Evolutionary conservation across 2,888 invertebrate species (phyloP).

Genomic region (Polia nebulosa): DNA sequence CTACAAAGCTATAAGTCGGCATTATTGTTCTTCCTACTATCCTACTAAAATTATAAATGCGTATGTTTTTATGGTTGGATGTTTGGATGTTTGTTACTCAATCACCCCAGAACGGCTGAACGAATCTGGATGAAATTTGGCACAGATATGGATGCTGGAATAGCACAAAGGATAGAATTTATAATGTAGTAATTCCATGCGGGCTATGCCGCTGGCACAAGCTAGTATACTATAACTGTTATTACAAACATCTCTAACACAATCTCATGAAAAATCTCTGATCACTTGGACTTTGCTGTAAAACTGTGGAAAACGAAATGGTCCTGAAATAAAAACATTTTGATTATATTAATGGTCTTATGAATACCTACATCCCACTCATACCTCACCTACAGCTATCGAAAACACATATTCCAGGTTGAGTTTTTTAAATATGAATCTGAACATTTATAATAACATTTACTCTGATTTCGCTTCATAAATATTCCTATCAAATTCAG

Average conservation of each 20-base stretch:
- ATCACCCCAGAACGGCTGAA: too few relatives aligned
- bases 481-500: slow-evolving; percentile 44
- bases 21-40: not conserved
- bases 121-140: too few relatives aligned
- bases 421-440: slow-evolving; percentile 23
- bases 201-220: too few relatives aligned
- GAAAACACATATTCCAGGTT: slow-evolving; percentile 14
- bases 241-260: not conserved
- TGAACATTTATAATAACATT: slow-evolving; percentile 18
- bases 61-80: too few relatives aligned
- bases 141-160: too few relatives aligned
- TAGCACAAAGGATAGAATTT: too few relatives aligned
- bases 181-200: too few relatives aligned
- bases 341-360: not conserved
- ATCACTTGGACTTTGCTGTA: not conserved
- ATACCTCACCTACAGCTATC: slow-evolving; percentile 11
- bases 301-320: not conserved
- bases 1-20: slow-evolving; percentile 8
- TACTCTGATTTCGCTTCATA: slow-evolving; percentile 18
- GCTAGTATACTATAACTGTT: not conserved
- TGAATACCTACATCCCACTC: not conserved
- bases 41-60: too few relatives aligned
- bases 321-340: slow-evolving; percentile 15
- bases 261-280: not conserved
- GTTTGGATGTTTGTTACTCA: too few relatives aligned